Conservation (phyloP, 2,888 invertebrate genomes). For the Ernsta delagoae region DNA sequence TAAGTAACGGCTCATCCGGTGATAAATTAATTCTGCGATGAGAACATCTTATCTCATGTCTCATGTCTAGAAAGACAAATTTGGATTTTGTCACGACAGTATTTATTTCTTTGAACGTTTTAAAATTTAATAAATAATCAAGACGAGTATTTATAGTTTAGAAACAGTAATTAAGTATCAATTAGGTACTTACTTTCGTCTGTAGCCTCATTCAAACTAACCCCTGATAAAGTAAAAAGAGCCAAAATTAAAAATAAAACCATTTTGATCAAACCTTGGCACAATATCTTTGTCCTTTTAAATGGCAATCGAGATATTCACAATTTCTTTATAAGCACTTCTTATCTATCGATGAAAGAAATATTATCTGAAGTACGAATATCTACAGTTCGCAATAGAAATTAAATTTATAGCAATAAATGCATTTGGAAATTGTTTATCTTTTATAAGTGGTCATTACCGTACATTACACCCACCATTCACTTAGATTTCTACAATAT, state of each 20-base stretch:
- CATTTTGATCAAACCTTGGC: conserved; percentile 12
- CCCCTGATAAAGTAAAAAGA: conserved; percentile 34
- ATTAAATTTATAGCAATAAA: background rate
- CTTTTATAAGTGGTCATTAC: background rate
- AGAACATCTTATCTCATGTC: too few relatives aligned
- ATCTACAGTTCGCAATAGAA: conserved; percentile 20
- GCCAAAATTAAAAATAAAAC: conserved; percentile 22
- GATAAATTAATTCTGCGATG: too few relatives aligned
- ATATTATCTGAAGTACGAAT: conserved; percentile 25
- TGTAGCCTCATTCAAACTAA: conserved; percentile 34
- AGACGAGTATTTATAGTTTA: too few relatives aligned
- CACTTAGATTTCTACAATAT: background rate
- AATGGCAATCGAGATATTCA: conserved; percentile 9
- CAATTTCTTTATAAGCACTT: conserved; percentile 22
- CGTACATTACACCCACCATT: background rate
- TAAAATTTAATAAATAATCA: too few relatives aligned
- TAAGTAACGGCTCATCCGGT: too few relatives aligned
- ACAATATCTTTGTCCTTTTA: conserved; percentile 5
- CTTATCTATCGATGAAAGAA: conserved; percentile 20
- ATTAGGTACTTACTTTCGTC: conserved; percentile 46
- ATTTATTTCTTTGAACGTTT: too few relatives aligned
- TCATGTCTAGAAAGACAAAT: too few relatives aligned
- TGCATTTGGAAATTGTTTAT: conserved; percentile 20
- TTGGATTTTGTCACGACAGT: too few relatives aligned
- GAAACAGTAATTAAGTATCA: background rate